Evolutionary conservation across 2,888 invertebrate species (phyloP).

Genomic region (Melieria picta): DNA sequence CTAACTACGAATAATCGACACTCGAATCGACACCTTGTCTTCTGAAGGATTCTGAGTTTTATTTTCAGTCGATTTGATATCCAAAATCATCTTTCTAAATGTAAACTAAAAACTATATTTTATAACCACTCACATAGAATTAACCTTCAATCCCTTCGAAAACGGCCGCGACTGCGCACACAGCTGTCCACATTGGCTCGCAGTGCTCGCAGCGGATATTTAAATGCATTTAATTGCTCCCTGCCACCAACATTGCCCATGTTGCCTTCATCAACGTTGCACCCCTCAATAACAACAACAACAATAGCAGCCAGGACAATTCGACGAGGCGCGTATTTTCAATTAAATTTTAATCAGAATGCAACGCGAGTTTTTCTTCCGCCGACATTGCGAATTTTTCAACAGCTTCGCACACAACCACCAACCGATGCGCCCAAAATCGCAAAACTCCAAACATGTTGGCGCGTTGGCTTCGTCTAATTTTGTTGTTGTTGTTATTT

Average conservation of each 20-base stretch:
- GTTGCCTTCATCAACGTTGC: not conserved
- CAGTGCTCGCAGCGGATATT: constrained; percentile 2
- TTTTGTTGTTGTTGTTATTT: constrained; percentile 7
- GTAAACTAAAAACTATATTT: no score
- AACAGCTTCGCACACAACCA: not conserved
- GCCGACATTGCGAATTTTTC: not conserved
- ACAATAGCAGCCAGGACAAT: not conserved
- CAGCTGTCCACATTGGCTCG: no score
- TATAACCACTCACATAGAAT: no score
- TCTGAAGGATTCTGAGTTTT: no score
- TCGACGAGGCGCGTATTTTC: not conserved
- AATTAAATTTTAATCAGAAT: constrained; percentile 27
- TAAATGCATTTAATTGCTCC: constrained; percentile 21
- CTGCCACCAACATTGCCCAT: not conserved
- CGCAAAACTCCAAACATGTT: constrained; percentile 8
- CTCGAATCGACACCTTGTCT: no score
- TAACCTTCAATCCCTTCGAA: no score
- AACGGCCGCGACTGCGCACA: no score
- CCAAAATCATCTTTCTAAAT: no score
- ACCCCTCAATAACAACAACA: not conserved
- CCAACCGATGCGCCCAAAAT: no score
- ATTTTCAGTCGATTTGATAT: no score
- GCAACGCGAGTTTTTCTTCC: not conserved
- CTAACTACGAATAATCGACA: no score
- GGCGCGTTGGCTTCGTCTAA: constrained; percentile 2